A percentile compares a stretch with the other conserved stretches of the same genome.
Conservation (phyloP, 2,797 vertebrate genomes). For the Lithobates sylvaticus region DNA sequence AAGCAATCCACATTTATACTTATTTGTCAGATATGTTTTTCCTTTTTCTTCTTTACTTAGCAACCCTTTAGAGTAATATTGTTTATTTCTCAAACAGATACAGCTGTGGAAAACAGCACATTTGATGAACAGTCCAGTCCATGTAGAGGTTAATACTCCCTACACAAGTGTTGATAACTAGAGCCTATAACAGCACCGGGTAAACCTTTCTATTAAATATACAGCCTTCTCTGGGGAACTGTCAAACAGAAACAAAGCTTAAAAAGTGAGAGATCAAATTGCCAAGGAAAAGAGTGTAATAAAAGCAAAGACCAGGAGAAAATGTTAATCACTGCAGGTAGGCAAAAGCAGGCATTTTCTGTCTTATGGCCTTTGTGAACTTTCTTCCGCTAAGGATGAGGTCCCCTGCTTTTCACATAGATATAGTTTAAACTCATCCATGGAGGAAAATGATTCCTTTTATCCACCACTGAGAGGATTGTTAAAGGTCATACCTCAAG, state of each 20-base stretch:
- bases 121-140: slow-evolving; percentile 25
- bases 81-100: no score
- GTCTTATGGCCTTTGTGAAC: slow-evolving; percentile 55
- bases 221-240: slow-evolving; percentile 42
- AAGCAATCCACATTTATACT: no score
- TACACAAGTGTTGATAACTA: slow-evolving; percentile 24
- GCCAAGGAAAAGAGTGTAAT: slow-evolving; percentile 41
- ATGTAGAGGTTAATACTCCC: slow-evolving; percentile 34
- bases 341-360: slow-evolving; percentile 53
- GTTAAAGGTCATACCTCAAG: slow-evolving; percentile 60
- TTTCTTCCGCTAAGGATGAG: slow-evolving; percentile 52
- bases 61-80: no score
- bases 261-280: slow-evolving; percentile 44
- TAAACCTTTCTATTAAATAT: slow-evolving; percentile 36
- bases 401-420: slow-evolving; percentile 54
- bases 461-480: slow-evolving; percentile 58
- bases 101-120: neutral
- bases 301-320: slow-evolving; percentile 28
- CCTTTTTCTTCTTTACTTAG: no score
- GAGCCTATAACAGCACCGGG: slow-evolving; percentile 19
- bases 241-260: slow-evolving; percentile 28
- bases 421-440: slow-evolving; percentile 60
- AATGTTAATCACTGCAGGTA: slow-evolving; percentile 58
- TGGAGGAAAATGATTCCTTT: slow-evolving; percentile 58
- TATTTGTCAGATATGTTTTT: no score